These are phyloP conservation scores for Tenthredo amoena DNA, from an alignment of 2,888 invertebrate genomes.

Conservation along the genomic window DNA sequence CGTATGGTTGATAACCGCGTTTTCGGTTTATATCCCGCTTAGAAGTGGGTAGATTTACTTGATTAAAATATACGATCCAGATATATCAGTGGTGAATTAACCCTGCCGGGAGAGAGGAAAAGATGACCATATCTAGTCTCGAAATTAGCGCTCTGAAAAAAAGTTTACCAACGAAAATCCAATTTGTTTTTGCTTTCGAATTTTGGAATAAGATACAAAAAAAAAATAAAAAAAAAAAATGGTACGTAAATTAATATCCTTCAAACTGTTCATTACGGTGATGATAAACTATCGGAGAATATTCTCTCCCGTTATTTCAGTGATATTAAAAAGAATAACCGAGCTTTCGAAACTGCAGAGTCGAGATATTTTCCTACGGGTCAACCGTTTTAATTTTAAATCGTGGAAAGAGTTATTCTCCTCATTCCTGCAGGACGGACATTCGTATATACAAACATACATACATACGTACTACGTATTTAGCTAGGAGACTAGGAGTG, in stretches of 20 bases:
- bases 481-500: not conserved
- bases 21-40: not conserved
- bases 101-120: not conserved
- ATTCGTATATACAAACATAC: not conserved
- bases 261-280: not conserved
- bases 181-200: not conserved
- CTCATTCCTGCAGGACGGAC: not conserved
- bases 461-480: not conserved
- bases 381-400: not conserved
- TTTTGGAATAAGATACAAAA: not conserved
- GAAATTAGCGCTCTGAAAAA: no score
- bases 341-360: not conserved
- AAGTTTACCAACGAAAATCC: no score
- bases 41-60: not conserved
- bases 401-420: not conserved
- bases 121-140: not conserved
- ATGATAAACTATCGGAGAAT: not conserved
- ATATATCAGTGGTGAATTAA: not conserved
- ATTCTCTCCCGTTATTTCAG: not conserved
- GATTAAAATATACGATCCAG: not conserved
- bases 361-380: not conserved
- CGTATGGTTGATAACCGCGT: constrained; percentile 5
- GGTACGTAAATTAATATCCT: not conserved
- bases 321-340: not conserved
- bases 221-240: no score